A percentile compares a stretch with the other conserved stretches of the same genome.
Evolutionary conservation across 2,113 vertebrate genomes (phyloP).

Genomic region (Chloebia gouldiae): DNA sequence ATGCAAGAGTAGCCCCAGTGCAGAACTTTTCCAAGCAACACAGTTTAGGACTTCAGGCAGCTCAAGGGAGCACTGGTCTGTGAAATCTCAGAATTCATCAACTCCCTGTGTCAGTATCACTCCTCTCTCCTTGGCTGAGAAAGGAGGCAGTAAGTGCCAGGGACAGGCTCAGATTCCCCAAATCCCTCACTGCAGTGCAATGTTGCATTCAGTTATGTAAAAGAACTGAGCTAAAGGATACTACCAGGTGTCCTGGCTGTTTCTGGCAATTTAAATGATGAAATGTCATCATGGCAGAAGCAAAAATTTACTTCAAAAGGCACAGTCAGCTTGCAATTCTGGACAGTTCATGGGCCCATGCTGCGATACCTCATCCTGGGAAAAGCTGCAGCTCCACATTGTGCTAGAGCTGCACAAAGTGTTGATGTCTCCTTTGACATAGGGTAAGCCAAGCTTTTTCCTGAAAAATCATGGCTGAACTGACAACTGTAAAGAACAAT

Average conservation of each 20-base stretch:
- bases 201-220: not conserved
- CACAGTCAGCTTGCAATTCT: not conserved
- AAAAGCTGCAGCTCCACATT: not conserved
- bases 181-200: not conserved
- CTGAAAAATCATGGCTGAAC: not conserved
- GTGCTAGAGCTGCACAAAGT: not conserved
- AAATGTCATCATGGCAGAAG: not conserved
- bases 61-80: not conserved
- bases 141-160: not conserved
- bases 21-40: not conserved
- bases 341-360: rapidly evolving
- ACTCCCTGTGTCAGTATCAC: not conserved
- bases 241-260: not conserved
- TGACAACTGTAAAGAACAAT: not conserved
- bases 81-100: constrained; percentile 2
- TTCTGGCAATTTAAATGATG: not conserved
- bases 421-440: not conserved
- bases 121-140: not conserved
- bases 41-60: not conserved
- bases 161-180: not conserved
- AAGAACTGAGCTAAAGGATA: not conserved
- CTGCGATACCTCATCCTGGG: not conserved
- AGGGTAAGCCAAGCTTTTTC: not conserved
- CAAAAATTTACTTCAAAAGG: not conserved
- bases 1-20: not conserved